Conservation (phyloP, 2,888 invertebrate species). For the Cetonia aurata region DNA sequence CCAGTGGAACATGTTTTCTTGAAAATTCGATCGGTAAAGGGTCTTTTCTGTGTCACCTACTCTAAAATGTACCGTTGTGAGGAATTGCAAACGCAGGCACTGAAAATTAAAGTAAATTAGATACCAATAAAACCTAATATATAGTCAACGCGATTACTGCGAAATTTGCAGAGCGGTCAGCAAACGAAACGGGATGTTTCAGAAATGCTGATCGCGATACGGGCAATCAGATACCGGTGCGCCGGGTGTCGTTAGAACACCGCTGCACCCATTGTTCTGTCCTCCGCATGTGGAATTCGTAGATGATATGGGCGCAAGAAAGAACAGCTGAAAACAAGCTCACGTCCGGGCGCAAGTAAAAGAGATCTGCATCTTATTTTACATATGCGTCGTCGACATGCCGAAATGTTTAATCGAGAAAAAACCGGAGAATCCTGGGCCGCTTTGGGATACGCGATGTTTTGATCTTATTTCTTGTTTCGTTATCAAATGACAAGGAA, state of each 20-base stretch:
- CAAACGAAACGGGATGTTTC: constrained; percentile 55
- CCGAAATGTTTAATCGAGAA: constrained; percentile 52
- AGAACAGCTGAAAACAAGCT: constrained; percentile 62
- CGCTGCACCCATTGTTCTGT: constrained; percentile 65
- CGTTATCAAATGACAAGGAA: constrained; percentile 31
- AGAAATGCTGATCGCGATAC: constrained; percentile 62
- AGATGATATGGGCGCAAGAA: constrained; percentile 63
- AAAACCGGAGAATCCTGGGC: background rate
- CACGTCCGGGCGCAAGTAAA: constrained; percentile 59
- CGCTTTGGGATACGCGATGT: background rate
- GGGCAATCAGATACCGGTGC: constrained; percentile 63
- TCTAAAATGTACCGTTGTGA: too few species aligned
- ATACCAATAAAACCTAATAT: constrained; percentile 37
- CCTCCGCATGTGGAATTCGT: constrained; percentile 63
- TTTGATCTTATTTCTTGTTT: constrained; percentile 28
- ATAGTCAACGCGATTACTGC: background rate
- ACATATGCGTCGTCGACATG: constrained; percentile 56
- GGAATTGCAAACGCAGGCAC: too few species aligned
- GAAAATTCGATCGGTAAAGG: too few species aligned
- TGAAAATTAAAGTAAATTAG: constrained; percentile 19
- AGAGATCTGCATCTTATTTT: constrained; percentile 57
- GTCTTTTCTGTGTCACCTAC: background rate
- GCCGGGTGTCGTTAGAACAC: constrained; percentile 66
- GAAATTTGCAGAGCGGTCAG: constrained; percentile 8
- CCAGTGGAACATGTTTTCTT: too few species aligned